Base-by-base conservation (phyloP, 2,113 vertebrate species). In the Indicator indicator region DNA sequence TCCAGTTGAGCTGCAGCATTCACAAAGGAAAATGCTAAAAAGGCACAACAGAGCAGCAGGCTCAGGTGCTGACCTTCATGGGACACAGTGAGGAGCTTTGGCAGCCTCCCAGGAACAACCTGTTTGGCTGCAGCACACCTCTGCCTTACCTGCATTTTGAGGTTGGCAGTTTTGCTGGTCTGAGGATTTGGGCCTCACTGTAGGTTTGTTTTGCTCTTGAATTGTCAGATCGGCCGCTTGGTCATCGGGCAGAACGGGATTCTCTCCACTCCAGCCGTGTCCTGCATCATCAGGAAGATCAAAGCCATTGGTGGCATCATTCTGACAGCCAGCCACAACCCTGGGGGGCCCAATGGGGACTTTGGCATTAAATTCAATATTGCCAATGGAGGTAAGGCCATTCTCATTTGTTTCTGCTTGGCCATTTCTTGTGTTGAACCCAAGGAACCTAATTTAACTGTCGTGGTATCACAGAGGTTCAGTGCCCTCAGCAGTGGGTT, bases 341-440 rank as follows among this genome's bases (percentile, higher is more conserved):
- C 99, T 0, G 99, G 99, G 6, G 99, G 99, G 16, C 99, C 99
- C 91, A 98, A 83, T 76, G 99, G 99, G 72, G 99, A 99, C 94
- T 99, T 99, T 92, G 99, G 99, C 88, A 99, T 99, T 94, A 99
- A 99, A 68, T 99, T 98, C 96, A 99, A 99, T 92, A 99, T 97
- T 85, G 97, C 99, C 94, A 99, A 98, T 52, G 99, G 99, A 98
- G 99, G 99, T 99, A 85, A 97, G 88, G 44, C 20, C 4, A 0
- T n/a, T 30, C 27, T n/a, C 20, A 5, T 56, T 48, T n/a, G 23
- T 56, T 75, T 16, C 5, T 44, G 2, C n/a, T 27, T 40, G 48
- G 14, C 20, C 1, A 1, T 55, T 83, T 72, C 17, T 64, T 9
- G 16, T 38, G 68, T 48, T 52, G 56, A 6, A 70, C 27, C 11